Evolutionary conservation across 2,797 vertebrate genomes (phyloP), one percentile per base, ranked within the genome.

Genomic region (Sphaeramia orbicularis): DNA sequence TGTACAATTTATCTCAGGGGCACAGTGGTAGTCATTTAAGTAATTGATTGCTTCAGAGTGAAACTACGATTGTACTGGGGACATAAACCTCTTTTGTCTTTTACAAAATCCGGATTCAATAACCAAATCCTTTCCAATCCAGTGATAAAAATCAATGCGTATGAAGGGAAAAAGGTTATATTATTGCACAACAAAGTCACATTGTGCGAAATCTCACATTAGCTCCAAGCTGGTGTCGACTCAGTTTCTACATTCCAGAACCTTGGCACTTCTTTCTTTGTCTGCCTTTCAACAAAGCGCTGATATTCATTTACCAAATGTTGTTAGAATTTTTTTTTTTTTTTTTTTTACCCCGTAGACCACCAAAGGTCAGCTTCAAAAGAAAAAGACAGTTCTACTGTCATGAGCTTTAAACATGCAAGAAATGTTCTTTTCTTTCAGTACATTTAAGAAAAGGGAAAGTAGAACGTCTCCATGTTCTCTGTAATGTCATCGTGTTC

Each of bases 241-340:
- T 65, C 54, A 71, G 24, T 74, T 70, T 74, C 51, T 59, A 10
- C 10, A 3, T 44, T 74, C 42, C 55, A 45, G 35, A 77, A 60
- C 21, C n/a, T 21, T 59, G 40, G 57, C 72, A 78, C 67, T 69
- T 84, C 64, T 53, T 79, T 52, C 16, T 67, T 65, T 51, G 65
- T 75, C 62, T 13, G 1, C 27, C 35, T 9, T 11, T 42, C 6
- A 61, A 32, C 72, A 67, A 72, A 86, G 50, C n/a, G 40, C 38
- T 30, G 21, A 52, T 69, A 73, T 78, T 79, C 15, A 27, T 66
- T 77, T 68, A 60, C 54, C 63, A 13, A 40, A 19, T 13, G 24
- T 74, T 80, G 74, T 68, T 63, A 68, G 24, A 51, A 48, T 44
- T 53, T 8, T 32, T 32, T 32, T 32, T 4, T 60, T 54, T n/a